Evolutionary conservation across 2,888 invertebrate genomes (phyloP).

Genomic region (Troides oblongomaculatus): DNA sequence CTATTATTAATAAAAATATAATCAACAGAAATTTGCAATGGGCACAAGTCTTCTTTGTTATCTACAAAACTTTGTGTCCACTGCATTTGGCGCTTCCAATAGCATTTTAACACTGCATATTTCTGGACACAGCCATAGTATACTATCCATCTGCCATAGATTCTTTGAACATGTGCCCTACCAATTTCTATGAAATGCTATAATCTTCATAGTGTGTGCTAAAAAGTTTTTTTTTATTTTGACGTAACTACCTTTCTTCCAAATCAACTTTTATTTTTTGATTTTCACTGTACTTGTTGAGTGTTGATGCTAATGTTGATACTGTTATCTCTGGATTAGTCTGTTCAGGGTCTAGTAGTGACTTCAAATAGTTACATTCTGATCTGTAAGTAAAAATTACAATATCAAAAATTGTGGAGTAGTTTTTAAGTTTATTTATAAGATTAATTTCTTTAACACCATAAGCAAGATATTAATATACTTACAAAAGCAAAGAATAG

Average conservation of each 20-base stretch:
- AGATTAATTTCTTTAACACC: not conserved
- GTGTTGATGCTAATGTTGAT: slow-evolving; percentile 55
- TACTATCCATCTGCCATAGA: too few species aligned
- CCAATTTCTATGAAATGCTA: not conserved
- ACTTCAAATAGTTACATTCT: slow-evolving; percentile 62
- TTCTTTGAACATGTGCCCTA: too few species aligned
- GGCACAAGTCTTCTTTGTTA: too few species aligned
- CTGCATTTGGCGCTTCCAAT: too few species aligned
- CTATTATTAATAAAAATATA: too few species aligned
- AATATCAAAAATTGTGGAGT: not conserved
- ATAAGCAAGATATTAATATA: not conserved
- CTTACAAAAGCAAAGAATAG: not conserved
- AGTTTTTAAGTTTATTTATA: not conserved
- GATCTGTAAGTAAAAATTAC: slow-evolving; percentile 44
- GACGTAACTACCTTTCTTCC: slow-evolving; percentile 61
- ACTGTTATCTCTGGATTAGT: slow-evolving; percentile 66
- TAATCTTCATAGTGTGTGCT: too few species aligned
- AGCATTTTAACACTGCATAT: too few species aligned
- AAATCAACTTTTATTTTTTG: slow-evolving; percentile 65
- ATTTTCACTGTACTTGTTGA: slow-evolving; percentile 64
- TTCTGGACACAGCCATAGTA: too few species aligned
- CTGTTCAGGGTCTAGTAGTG: slow-evolving; percentile 65
- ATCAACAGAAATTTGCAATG: too few species aligned
- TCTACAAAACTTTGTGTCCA: too few species aligned
- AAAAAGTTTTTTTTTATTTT: too few species aligned